A percentile compares a stretch with the other conserved stretches of the same genome.
phyloP scores from a whole-genome alignment of 2,888 invertebrate species.

The Incurvaria masculella region DNA sequence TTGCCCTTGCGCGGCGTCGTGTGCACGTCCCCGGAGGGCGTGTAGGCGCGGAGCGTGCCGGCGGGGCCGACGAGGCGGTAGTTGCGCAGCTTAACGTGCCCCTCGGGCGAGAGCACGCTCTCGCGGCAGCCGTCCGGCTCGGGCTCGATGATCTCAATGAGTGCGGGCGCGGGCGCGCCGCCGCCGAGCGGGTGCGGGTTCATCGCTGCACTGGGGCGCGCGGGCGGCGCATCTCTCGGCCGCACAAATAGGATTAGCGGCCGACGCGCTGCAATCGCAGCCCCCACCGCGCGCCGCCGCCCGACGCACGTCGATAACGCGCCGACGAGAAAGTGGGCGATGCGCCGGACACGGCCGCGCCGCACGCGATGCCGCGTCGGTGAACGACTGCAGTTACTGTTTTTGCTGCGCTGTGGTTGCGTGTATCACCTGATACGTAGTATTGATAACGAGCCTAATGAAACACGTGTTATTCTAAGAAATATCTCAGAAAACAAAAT shows the following conservation, averaged over 20 bases:
- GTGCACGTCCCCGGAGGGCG: conserved; percentile 37
- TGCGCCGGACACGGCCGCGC: conserved; percentile 7
- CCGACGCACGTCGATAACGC: not conserved
- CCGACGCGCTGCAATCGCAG: conserved; percentile 7
- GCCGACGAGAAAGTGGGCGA: not conserved
- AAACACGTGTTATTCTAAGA: no score
- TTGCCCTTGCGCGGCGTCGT: conserved; percentile 36
- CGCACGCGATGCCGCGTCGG: not conserved
- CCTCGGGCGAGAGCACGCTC: conserved; percentile 32
- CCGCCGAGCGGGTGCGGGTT: conserved; percentile 21
- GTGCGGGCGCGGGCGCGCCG: conserved; percentile 19
- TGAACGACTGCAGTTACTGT: no score
- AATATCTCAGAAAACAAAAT: no score
- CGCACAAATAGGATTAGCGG: conserved; percentile 1
- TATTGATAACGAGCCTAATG: no score
- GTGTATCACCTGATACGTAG: no score
- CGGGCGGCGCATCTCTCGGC: not conserved
- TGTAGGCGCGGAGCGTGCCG: conserved; percentile 30
- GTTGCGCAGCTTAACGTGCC: conserved; percentile 37
- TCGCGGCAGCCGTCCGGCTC: conserved; percentile 28
- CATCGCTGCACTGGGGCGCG: conserved; percentile 29
- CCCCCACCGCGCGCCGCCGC: not conserved
- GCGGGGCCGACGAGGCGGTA: conserved; percentile 37
- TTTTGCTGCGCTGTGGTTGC: no score
- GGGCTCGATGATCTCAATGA: conserved; percentile 36